phyloP scores from a whole-genome alignment of 1,140 invertebrate genomes.

The Drosophila ficusphila region DNA sequence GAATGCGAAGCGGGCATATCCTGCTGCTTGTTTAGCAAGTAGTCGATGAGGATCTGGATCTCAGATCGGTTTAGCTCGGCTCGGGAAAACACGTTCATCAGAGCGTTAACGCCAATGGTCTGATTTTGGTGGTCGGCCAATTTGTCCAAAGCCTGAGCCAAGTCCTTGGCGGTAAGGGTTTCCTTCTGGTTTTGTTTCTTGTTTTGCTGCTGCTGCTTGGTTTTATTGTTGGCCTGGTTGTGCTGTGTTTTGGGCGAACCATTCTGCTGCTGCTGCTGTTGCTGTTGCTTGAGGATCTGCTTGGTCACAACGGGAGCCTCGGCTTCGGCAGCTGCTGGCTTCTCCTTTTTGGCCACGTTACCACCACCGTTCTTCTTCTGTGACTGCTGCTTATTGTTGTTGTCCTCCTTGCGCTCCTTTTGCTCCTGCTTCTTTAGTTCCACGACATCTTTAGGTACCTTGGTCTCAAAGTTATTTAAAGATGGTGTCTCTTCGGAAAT shows the following conservation, averaged over 20 bases:
- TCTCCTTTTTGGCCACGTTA: conserved; percentile 78
- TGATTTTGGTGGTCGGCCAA: conserved; percentile 72
- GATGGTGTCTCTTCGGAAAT: conserved; percentile 65
- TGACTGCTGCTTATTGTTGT: conserved; percentile 57
- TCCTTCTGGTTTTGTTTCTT: conserved; percentile 74
- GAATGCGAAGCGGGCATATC: conserved; percentile 90
- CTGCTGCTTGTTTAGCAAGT: conserved; percentile 93
- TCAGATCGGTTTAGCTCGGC: conserved; percentile 92
- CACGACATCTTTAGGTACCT: conserved; percentile 92
- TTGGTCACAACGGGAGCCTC: conserved; percentile 52
- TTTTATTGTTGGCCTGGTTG: conserved; percentile 62
- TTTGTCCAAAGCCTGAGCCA: conserved; percentile 68
- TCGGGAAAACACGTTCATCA: conserved; percentile 90
- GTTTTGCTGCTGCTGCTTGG: conserved; percentile 63
- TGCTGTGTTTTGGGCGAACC: conserved; percentile 74
- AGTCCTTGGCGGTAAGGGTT: conserved; percentile 61
- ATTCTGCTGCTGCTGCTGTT: conserved; percentile 66
- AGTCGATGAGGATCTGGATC: conserved; percentile 94
- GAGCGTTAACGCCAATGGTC: conserved; percentile 85
- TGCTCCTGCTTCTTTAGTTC: conserved; percentile 86
- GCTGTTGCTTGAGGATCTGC: conserved; percentile 81
- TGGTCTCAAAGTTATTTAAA: conserved; percentile 90
- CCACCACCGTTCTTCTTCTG: conserved; percentile 81
- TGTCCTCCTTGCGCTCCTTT: conserved; percentile 75
- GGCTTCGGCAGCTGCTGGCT: conserved; percentile 42